These are phyloP conservation scores for Oenanthe oenanthe DNA, from an alignment of 2,113 vertebrate genomes.

Conservation along the genomic window DNA sequence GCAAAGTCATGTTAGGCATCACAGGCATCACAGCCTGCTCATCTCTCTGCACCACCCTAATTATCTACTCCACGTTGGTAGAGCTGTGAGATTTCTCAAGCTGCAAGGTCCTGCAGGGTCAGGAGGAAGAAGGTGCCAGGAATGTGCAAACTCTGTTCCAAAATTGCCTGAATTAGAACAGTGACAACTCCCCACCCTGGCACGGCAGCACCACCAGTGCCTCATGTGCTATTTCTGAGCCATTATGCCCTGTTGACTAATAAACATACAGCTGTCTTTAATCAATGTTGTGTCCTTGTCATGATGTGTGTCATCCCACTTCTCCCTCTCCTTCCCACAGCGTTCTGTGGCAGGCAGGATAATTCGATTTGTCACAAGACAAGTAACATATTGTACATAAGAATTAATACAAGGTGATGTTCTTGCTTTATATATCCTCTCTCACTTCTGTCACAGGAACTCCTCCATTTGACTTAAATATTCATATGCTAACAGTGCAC, in stretches of 20 bases:
- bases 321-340: slow-evolving; percentile 42
- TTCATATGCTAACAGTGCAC: slow-evolving; percentile 2
- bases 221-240: slow-evolving; percentile 43
- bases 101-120: background rate
- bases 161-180: background rate
- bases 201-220: background rate
- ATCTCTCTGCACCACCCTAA: background rate
- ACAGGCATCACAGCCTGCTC: background rate
- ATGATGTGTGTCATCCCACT: slow-evolving; percentile 31
- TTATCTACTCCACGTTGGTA: accelerated
- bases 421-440: slow-evolving; percentile 33
- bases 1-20: background rate
- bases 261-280: slow-evolving; percentile 66
- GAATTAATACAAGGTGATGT: slow-evolving; percentile 36
- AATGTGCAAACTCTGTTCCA: background rate
- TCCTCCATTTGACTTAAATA: slow-evolving; percentile 40
- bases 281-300: slow-evolving; percentile 45
- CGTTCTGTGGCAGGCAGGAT: slow-evolving; percentile 18
- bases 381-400: slow-evolving; percentile 30
- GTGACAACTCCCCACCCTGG: background rate
- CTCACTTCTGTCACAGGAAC: slow-evolving; percentile 27
- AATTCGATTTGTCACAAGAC: slow-evolving; percentile 44
- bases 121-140: background rate
- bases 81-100: background rate
- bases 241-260: slow-evolving; percentile 50